Percentiles rank a stretch among this genome's conserved stretches.
Evolutionary conservation across 2,888 invertebrate species (phyloP).

Genomic region (Agrotis clavis): DNA sequence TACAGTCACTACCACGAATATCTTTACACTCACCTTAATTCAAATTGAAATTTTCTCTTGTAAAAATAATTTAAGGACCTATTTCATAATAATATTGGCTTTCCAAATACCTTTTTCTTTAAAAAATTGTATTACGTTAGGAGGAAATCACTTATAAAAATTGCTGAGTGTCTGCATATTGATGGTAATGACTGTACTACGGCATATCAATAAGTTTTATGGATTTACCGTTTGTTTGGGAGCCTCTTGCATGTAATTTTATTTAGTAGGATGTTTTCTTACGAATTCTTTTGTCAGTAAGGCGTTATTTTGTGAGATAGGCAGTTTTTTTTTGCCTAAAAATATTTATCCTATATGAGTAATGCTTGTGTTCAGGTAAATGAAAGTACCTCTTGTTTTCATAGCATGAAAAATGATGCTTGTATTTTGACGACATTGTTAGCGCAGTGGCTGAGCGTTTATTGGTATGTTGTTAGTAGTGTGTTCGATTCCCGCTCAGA

Average conservation of each 20-base stretch:
- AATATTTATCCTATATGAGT: too few species aligned
- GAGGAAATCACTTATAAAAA: neutral
- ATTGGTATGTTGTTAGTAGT: too few species aligned
- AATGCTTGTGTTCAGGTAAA: too few species aligned
- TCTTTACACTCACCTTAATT: neutral
- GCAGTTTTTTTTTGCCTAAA: neutral
- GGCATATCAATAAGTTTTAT: constrained; percentile 65
- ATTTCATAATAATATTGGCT: too few species aligned
- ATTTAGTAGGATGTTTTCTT: constrained; percentile 22
- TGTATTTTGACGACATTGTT: too few species aligned
- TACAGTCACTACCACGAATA: constrained; percentile 9
- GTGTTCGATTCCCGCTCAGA: too few species aligned
- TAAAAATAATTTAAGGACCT: too few species aligned
- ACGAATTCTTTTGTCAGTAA: neutral
- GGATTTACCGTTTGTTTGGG: constrained; percentile 57
- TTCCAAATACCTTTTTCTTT: too few species aligned
- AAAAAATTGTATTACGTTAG: too few species aligned
- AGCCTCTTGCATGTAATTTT: constrained; percentile 50
- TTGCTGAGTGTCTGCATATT: neutral
- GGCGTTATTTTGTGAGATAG: neutral
- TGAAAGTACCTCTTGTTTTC: neutral
- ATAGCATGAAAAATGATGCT: neutral
- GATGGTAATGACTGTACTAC: constrained; percentile 26
- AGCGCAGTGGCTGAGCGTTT: too few species aligned
- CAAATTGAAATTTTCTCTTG: too few species aligned